phyloP scores from a whole-genome alignment of 1,140 invertebrate genomes.

The Nephotettix cincticeps region DNA sequence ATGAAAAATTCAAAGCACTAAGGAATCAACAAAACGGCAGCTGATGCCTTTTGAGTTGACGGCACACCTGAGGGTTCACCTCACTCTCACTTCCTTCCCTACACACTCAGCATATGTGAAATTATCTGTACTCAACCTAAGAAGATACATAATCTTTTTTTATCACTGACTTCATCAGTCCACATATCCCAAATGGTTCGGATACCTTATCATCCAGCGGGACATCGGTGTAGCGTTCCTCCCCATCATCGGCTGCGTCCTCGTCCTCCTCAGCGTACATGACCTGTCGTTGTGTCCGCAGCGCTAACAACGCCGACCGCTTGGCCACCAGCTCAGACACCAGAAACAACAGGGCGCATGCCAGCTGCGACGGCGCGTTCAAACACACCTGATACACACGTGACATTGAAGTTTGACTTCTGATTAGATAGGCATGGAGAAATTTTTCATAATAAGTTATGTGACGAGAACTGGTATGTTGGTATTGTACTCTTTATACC shows the following conservation, averaged over 20 bases:
- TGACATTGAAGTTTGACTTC: no score
- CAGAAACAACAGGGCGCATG: conserved; percentile 75
- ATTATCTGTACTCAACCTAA: neutral
- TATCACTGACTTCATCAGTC: no score
- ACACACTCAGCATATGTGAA: neutral
- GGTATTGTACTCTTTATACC: neutral
- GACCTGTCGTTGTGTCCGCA: conserved; percentile 27
- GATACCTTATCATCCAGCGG: neutral
- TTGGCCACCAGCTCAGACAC: conserved; percentile 65
- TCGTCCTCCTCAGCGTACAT: conserved; percentile 25
- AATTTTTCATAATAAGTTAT: neutral
- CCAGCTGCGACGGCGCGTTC: conserved; percentile 59
- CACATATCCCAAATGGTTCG: no score
- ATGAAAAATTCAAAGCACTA: no score
- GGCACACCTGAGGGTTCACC: no score
- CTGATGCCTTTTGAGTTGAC: no score
- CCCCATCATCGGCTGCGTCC: conserved; percentile 45
- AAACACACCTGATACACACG: conserved; percentile 47
- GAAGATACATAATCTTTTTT: no score
- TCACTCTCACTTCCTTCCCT: neutral
- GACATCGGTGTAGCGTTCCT: conserved; percentile 39
- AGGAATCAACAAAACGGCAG: no score
- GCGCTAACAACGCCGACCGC: conserved; percentile 25
- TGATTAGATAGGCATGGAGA: neutral
- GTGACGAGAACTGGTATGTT: neutral